phyloP scores from a whole-genome alignment of 2,797 vertebrate genomes.

The Dallia pectoralis region DNA sequence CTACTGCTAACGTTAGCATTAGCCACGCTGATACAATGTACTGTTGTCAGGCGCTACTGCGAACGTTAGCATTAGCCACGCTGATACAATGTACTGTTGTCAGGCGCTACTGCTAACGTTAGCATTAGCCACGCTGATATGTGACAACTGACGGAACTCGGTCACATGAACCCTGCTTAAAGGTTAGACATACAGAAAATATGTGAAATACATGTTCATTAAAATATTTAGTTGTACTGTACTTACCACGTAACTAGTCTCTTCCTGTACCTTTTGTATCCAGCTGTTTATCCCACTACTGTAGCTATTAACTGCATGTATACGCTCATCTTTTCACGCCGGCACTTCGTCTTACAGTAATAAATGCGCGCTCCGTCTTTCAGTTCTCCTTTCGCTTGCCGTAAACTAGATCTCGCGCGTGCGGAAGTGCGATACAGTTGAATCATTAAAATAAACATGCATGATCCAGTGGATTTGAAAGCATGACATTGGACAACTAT shows the following conservation, averaged over 20 bases:
- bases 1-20: slow-evolving; percentile 51
- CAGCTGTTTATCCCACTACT: not conserved
- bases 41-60: slow-evolving; percentile 26
- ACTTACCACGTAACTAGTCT: slow-evolving; percentile 48
- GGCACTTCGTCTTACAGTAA: slow-evolving; percentile 44
- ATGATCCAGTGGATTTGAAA: not conserved
- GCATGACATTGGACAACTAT: not conserved
- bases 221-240: not conserved
- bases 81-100: not conserved
- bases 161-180: slow-evolving; percentile 16
- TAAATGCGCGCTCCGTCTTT: slow-evolving; percentile 19
- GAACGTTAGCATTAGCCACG: slow-evolving; percentile 52
- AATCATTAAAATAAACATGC: not conserved
- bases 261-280: not conserved
- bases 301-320: slow-evolving; percentile 12
- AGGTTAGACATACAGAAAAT: slow-evolving; percentile 17
- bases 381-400: slow-evolving; percentile 42
- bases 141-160: slow-evolving; percentile 41
- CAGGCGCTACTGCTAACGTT: slow-evolving; percentile 39
- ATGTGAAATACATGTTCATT: not conserved
- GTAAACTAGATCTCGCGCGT: slow-evolving; percentile 37
- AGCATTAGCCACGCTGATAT: slow-evolving; percentile 49
- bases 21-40: no score
- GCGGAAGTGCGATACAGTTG: slow-evolving; percentile 12
- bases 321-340: slow-evolving; percentile 33